Evolutionary conservation across 2,113 vertebrate genomes (phyloP), one percentile per base, ranked within the genome.

Genomic region (Neogobius melanostomus): DNA sequence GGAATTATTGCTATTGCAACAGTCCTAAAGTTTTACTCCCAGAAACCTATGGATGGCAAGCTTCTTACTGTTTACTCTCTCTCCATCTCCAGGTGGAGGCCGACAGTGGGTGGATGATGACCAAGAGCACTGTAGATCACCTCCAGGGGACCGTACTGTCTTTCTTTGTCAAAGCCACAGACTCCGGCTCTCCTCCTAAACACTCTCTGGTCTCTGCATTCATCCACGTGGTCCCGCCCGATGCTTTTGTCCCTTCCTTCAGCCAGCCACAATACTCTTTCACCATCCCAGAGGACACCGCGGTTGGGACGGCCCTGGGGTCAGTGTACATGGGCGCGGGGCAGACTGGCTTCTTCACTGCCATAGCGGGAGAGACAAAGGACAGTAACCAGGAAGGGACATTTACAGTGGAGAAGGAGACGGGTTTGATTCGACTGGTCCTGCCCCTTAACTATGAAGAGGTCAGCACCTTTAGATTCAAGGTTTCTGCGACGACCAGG

Each of bases 91-190:
- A 91, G 90, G 90, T 91, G 59, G 97, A 99, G 81, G 91, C 95
- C 4, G 97, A 99, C 91, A 99, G 95, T 53, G 98, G 98, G 12
- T 98, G 96, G 97, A 98, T 99, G 95, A 95, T 98, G 79, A 98
- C 97, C 7, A 98, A 98, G 77, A 96, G 96, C 79, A 94, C 85
- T 17, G 94, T 99, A 82, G 93, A 91, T 71, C 96, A 97, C 64
- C 90, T 95, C 49, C 94, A 93, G 91, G 96, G 95, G 62, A 96
- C 96, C 0, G 93, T 99, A 65, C 88, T 97, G 50, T 98, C 97
- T 0, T 99, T 98, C 88, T 99, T 97, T 63, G 97, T 99, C 70
- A 98, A 98, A 90, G 98, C 97, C 28, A 94, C 96, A 0, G 97
- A 99, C 61, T 89, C 94, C 8, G 97, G 97, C 6, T 91, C 93